These are phyloP conservation scores for Brachionus plicatilis DNA, from an alignment of 1,140 invertebrate species.

Conservation along the genomic window DNA sequence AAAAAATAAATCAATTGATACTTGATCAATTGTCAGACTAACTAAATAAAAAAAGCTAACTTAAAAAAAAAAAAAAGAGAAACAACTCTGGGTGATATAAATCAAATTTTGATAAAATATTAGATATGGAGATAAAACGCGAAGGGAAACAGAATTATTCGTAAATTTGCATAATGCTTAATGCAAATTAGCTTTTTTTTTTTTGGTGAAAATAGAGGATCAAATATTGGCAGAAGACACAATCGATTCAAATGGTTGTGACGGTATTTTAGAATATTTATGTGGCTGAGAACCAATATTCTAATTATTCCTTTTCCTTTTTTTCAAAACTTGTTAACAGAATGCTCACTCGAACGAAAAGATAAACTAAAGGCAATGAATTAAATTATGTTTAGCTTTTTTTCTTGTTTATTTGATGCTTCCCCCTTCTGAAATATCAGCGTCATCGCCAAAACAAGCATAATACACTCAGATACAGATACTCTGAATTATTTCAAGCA, in stretches of 20 bases:
- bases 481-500: constrained; percentile 6
- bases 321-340: not conserved
- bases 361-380: not conserved
- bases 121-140: not conserved
- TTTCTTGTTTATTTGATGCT: not conserved
- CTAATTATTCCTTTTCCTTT: not conserved
- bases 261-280: not conserved
- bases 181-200: constrained; percentile 2
- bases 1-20: not conserved
- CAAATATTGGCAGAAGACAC: not conserved
- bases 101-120: not conserved
- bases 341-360: not conserved
- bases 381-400: not conserved
- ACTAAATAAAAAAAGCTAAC: not conserved
- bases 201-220: not conserved
- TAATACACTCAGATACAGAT: not conserved
- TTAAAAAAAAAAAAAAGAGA: not conserved
- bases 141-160: not conserved
- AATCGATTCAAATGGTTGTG: not conserved
- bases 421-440: not conserved
- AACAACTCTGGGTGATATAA: not conserved
- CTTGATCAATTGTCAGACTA: not conserved
- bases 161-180: constrained; percentile 5
- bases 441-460: not conserved
- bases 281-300: not conserved